A percentile compares a stretch with the other conserved stretches of the same genome.
Conservation (phyloP, 2,113 vertebrate species). For the Callionymus lyra region DNA sequence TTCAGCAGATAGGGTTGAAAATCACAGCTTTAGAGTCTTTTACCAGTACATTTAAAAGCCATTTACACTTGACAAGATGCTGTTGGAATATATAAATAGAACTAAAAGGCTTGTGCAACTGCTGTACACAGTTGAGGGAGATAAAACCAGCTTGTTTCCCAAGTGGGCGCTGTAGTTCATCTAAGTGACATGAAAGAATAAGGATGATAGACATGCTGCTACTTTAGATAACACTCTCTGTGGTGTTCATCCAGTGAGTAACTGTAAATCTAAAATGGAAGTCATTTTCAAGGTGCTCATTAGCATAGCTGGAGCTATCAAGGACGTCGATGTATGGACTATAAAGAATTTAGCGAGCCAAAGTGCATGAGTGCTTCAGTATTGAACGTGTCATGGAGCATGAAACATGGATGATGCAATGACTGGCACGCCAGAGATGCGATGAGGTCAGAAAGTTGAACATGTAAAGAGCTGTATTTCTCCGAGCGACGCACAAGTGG, state of each 20-base stretch:
- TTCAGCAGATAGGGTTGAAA: conserved; percentile 3
- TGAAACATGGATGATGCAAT: conserved; percentile 12
- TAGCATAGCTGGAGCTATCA: not conserved
- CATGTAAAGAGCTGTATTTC: not conserved
- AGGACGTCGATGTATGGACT: conserved; percentile 1
- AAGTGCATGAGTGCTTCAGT: conserved; percentile 12
- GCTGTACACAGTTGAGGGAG: conserved; percentile 3
- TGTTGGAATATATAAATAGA: not conserved
- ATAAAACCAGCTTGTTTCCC: not conserved
- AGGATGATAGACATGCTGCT: conserved; percentile 2
- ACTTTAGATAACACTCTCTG: conserved; percentile 5
- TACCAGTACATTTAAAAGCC: not conserved
- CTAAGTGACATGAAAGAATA: conserved; percentile 8
- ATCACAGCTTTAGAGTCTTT: not conserved
- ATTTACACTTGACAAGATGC: conserved; percentile 2
- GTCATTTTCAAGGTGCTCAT: conserved; percentile 1
- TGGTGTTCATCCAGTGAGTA: conserved; percentile 9
- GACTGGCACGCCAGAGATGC: conserved; percentile 2
- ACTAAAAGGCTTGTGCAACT: conserved; percentile 11
- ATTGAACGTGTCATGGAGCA: conserved; percentile 12
- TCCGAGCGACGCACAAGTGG: not conserved
- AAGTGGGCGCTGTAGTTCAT: not conserved
- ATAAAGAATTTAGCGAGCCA: conserved; percentile 13
- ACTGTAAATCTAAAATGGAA: not conserved
- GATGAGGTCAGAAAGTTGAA: conserved; percentile 3